Percentiles rank a stretch among this genome's conserved stretches.
These are phyloP conservation scores for Eira barbara DNA, from an alignment of 2,113 vertebrate species.

Conservation along the genomic window DNA sequence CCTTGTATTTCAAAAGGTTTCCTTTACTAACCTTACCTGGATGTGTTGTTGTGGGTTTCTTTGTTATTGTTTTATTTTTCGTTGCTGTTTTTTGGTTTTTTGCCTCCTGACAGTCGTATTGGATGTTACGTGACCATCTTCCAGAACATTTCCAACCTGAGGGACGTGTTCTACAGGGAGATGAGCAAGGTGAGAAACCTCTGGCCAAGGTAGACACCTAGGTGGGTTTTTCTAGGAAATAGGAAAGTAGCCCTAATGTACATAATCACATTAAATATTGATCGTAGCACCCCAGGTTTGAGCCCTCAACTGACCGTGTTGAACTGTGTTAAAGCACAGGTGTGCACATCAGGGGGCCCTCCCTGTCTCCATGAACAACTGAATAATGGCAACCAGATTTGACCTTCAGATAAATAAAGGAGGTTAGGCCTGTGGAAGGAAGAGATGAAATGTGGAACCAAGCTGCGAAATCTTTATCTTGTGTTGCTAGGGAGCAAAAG, in stretches of 20 bases:
- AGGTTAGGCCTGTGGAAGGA: neutral
- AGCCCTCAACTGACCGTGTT: neutral
- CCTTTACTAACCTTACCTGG: neutral
- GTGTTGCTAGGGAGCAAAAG: neutral
- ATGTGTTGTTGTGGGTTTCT: neutral
- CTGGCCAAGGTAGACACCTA: neutral
- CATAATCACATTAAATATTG: neutral
- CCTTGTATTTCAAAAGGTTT: neutral
- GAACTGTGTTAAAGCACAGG: neutral
- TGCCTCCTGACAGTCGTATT: constrained; percentile 86
- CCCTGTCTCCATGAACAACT: neutral
- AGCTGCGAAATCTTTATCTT: neutral
- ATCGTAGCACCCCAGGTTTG: neutral
- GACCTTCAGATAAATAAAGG: neutral
- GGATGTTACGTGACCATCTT: constrained; percentile 93
- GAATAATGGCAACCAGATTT: neutral
- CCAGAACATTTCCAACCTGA: constrained; percentile 91
- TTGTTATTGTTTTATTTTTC: neutral
- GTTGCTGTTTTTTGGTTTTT: neutral
- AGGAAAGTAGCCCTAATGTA: neutral
- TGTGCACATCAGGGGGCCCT: neutral
- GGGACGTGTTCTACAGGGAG: constrained; percentile 93
- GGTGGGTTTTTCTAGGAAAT: neutral
- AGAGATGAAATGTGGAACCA: neutral
- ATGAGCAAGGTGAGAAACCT: constrained; percentile 88